phyloP scores from a whole-genome alignment of 2,888 invertebrate genomes.

The Paralinhomoeus sp. region DNA sequence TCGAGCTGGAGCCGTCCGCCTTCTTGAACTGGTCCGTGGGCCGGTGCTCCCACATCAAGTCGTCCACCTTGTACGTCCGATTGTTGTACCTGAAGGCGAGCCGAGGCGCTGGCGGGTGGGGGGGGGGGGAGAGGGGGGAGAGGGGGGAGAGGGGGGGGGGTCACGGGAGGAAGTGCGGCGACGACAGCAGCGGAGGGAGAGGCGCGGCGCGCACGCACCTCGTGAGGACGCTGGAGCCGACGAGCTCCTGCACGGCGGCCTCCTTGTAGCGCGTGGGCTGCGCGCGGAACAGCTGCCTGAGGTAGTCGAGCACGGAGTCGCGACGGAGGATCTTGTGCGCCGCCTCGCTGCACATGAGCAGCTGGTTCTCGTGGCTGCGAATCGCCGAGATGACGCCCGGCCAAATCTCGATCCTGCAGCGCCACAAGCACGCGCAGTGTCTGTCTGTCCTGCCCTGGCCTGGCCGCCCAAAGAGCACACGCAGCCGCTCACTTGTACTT shows the following conservation, averaged over 20 bases:
- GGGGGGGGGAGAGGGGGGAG: too few relatives aligned
- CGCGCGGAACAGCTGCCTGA: neutral
- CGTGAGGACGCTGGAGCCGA: neutral
- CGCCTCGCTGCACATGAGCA: slow-evolving; percentile 55
- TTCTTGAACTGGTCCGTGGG: slow-evolving; percentile 45
- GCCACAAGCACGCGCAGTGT: too few relatives aligned
- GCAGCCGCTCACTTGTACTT: slow-evolving; percentile 33
- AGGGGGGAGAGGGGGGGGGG: too few relatives aligned
- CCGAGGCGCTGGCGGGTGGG: too few relatives aligned
- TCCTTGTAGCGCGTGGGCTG: too few relatives aligned
- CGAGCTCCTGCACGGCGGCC: neutral
- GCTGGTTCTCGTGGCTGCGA: slow-evolving; percentile 49
- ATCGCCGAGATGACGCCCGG: slow-evolving; percentile 45
- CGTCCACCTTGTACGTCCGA: slow-evolving; percentile 60
- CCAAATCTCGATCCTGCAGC: slow-evolving; percentile 23
- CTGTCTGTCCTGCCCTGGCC: too few relatives aligned
- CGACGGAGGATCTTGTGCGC: slow-evolving; percentile 57
- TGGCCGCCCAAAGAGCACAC: too few relatives aligned
- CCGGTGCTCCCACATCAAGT: slow-evolving; percentile 49
- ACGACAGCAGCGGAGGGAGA: too few relatives aligned
- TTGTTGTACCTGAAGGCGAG: slow-evolving; percentile 59
- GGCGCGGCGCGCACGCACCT: neutral
- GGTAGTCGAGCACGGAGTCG: slow-evolving; percentile 42
- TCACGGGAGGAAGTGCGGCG: too few relatives aligned
- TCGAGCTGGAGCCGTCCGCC: slow-evolving; percentile 16